Base-by-base conservation (phyloP, 2,797 vertebrate species). In the Oryzias dopingdopingensis region DNA sequence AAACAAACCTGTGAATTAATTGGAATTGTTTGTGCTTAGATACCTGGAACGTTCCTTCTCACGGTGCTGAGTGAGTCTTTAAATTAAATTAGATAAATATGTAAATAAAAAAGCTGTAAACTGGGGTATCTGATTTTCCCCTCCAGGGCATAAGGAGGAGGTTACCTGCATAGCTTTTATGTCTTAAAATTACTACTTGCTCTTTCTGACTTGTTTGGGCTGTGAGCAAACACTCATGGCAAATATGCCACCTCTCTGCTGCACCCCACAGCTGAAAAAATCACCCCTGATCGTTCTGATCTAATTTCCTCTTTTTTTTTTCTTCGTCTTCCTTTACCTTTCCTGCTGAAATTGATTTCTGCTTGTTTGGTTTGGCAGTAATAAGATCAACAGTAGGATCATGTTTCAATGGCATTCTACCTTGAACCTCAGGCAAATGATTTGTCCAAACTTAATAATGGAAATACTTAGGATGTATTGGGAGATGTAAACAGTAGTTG, bases 361-460 rank as follows among this genome's bases (percentile, higher is more conserved):
- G 92, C 93, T 90, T 92, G 91, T 96, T 96, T 95, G 89, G 89
- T 91, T 96, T 95, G 93, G 94, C 93, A 92, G 94, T 94, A 94
- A 96, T 94, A 93, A 94, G 93, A 94, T 93, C 93, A 94, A 92
- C 92, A 91, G 92, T 92, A 90, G 92, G 93, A 96, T 96, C 95
- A 92, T 90, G 90, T 96, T 96, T 96, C 94, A 94, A 92, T 92
- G 94, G 94, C 92, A 94, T 92, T 94, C 90, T 93, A 95, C 92
- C 91, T 92, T 93, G 94, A 96, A 97, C 95, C 95, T 93, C 94
- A 94, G 95, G 95, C 95, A 97, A 98, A 98, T 96, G 92, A 96
- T 97, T 97, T 95, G 95, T 96, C 95, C 94, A 95, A 93, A 94
- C 94, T 95, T 97, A 96, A 96, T 96, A 96, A 94, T 94, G 88